Evolutionary conservation across 2,797 vertebrate species (phyloP).

Genomic region (Pteronotus mesoamericanus): DNA sequence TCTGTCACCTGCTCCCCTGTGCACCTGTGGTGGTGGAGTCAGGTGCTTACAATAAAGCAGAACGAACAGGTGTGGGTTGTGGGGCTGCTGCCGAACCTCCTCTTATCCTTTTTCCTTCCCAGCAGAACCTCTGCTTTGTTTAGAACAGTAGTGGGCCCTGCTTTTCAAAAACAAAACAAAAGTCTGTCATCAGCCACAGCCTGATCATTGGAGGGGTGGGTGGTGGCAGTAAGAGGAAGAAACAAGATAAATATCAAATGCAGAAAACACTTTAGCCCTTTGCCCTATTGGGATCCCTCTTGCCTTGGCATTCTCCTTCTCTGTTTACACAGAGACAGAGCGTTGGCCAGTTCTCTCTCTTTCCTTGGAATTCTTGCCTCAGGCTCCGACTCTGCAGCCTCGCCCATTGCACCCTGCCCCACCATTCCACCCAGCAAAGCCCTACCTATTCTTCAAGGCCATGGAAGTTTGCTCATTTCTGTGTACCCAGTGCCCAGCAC

Average conservation of each 20-base stretch:
- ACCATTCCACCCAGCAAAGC: neutral
- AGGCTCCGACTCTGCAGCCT: neutral
- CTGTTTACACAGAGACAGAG: neutral
- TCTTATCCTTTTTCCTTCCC: neutral
- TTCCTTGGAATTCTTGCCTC: neutral
- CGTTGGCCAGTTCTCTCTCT: neutral
- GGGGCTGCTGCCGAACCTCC: neutral
- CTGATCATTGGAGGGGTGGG: neutral
- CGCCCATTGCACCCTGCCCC: neutral
- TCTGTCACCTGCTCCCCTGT: rapidly evolving
- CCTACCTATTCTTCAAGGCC: neutral
- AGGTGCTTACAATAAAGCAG: neutral
- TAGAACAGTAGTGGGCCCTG: neutral
- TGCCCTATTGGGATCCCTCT: neutral
- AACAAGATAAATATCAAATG: neutral
- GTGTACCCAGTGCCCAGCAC: neutral
- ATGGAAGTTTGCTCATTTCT: neutral
- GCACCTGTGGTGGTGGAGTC: neutral
- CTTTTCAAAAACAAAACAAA: neutral
- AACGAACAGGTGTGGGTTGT: rapidly evolving
- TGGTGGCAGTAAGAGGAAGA: neutral
- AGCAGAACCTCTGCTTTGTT: neutral
- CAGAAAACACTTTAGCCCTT: neutral
- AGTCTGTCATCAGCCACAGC: neutral
- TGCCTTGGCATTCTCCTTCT: neutral